These are phyloP conservation scores for Spinibarbus caldwelli DNA, from an alignment of 2,797 vertebrate species.

Conservation along the genomic window DNA sequence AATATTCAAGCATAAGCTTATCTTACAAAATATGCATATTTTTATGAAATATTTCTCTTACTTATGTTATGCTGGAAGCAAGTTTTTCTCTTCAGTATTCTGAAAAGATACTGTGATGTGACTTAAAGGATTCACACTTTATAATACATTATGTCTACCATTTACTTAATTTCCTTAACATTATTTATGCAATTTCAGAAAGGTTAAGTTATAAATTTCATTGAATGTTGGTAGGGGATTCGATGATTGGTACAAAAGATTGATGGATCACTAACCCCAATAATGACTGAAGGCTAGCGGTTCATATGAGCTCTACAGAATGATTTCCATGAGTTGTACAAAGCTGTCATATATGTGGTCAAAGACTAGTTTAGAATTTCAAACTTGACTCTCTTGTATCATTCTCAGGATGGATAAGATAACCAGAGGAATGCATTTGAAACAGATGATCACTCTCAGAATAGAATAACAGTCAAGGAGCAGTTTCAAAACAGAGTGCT, in stretches of 20 bases:
- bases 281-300: background rate
- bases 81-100: background rate
- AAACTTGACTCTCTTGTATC: constrained; percentile 16
- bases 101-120: background rate
- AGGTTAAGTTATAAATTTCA: background rate
- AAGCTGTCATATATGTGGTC: constrained; percentile 4
- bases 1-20: background rate
- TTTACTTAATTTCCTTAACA: background rate
- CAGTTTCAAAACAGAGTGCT: constrained; percentile 33
- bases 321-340: background rate
- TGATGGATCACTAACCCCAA: background rate
- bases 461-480: constrained; percentile 22
- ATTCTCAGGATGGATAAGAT: constrained; percentile 15
- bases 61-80: background rate
- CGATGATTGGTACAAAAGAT: background rate
- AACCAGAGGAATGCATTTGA: constrained; percentile 21
- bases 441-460: constrained; percentile 28
- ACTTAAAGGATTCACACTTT: background rate
- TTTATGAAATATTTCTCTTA: background rate
- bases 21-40: background rate
- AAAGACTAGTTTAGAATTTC: constrained; percentile 20
- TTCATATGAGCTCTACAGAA: background rate
- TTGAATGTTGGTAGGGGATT: background rate
- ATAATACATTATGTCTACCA: background rate
- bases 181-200: background rate